A percentile compares a stretch with the other conserved stretches of the same genome.
Evolutionary conservation across 2,113 vertebrate species (phyloP).

Genomic region (Daphoenositta chrysoptera): DNA sequence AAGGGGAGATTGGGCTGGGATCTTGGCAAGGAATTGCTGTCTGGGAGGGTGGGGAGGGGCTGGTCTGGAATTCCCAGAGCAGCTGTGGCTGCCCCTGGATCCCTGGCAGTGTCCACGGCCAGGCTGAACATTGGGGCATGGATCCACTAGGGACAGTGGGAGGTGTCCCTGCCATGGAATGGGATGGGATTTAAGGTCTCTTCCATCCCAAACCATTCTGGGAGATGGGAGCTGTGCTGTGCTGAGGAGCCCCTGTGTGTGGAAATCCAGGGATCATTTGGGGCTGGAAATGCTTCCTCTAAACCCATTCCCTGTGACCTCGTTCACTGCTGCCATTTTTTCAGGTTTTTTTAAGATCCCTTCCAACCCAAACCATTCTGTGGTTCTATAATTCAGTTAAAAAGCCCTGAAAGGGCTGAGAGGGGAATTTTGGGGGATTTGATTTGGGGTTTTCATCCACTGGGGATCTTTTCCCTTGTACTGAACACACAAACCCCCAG

Average conservation of each 20-base stretch:
- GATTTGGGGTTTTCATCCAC: rapidly evolving
- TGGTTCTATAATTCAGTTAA: not conserved
- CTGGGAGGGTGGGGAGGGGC: not conserved
- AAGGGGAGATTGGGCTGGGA: not conserved
- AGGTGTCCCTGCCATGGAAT: not conserved
- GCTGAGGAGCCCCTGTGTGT: not conserved
- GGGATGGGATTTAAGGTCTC: not conserved
- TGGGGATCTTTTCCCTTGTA: not conserved
- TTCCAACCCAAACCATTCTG: not conserved
- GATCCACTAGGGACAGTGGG: rapidly evolving
- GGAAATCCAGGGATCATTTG: not conserved
- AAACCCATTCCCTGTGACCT: not conserved
- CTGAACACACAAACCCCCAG: rapidly evolving
- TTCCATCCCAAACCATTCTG: not conserved
- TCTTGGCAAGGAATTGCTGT: not conserved
- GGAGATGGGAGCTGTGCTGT: not conserved
- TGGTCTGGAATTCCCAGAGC: not conserved
- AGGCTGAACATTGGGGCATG: not conserved
- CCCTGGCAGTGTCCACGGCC: not conserved
- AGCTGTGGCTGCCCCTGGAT: not conserved
- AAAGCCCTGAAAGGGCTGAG: not conserved
- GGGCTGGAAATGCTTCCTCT: not conserved
- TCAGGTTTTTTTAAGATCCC: not conserved
- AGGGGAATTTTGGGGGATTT: not conserved
- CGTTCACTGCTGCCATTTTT: rapidly evolving